A percentile compares a stretch with the other conserved stretches of the same genome.
Conservation (phyloP, 2,797 vertebrate species). For the Perodicticus potto region DNA sequence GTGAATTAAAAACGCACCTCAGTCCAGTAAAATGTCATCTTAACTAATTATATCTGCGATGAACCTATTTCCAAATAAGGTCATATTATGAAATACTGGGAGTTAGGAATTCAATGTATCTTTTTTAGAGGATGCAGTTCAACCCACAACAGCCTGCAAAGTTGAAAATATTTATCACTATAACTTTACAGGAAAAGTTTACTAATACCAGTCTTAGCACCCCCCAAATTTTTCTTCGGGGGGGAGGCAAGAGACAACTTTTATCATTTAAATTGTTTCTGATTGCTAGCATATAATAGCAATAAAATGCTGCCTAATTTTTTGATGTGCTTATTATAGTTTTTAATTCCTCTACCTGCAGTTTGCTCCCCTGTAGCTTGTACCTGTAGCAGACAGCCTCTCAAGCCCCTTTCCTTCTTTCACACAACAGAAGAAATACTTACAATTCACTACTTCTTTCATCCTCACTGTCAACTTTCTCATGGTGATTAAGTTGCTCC, state of each 20-base stretch:
- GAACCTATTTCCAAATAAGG: neutral
- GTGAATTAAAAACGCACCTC: neutral
- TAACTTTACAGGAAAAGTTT: neutral
- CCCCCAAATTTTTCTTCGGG: neutral
- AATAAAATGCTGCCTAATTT: neutral
- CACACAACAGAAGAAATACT: neutral
- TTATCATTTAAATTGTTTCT: neutral
- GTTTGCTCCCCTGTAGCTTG: neutral
- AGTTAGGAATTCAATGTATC: neutral
- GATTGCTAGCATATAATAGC: neutral
- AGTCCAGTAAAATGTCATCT: neutral
- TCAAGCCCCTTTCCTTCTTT: neutral
- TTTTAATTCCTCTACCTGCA: neutral
- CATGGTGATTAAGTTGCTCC: neutral
- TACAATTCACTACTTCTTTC: neutral
- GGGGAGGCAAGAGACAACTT: neutral
- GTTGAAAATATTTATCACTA: neutral
- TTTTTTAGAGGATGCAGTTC: neutral
- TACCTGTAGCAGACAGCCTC: neutral
- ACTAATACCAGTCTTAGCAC: neutral
- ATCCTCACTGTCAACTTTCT: neutral
- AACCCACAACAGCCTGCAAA: neutral
- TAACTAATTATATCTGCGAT: too few species aligned
- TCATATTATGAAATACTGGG: neutral
- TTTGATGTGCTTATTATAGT: neutral